These are phyloP conservation scores for Lysandra coridon DNA, from an alignment of 2,888 invertebrate species.

Conservation along the genomic window DNA sequence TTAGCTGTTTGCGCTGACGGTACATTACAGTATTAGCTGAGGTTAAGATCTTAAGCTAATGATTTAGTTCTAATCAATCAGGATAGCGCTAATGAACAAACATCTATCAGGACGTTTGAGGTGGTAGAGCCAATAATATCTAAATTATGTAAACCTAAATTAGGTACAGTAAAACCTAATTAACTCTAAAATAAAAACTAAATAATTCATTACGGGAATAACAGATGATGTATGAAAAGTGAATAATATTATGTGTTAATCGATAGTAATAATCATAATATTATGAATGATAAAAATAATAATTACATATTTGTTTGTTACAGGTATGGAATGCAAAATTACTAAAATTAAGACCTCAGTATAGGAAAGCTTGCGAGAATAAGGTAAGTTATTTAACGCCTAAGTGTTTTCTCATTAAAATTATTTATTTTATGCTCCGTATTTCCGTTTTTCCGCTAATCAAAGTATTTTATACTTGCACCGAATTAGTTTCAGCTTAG, in stretches of 20 bases:
- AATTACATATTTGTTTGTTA: not conserved
- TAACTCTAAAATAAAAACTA: too few species aligned
- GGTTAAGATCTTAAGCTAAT: conserved; percentile 16
- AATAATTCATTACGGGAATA: too few species aligned
- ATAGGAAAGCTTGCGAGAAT: not conserved
- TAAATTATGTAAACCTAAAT: not conserved
- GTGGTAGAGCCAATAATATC: not conserved
- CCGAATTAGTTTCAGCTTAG: too few species aligned
- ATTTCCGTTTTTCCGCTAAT: too few species aligned
- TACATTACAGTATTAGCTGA: conserved; percentile 1
- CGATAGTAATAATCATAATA: too few species aligned
- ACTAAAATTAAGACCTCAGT: not conserved
- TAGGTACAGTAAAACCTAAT: too few species aligned
- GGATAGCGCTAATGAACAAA: conserved; percentile 21
- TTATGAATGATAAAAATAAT: not conserved
- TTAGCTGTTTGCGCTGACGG: conserved; percentile 5
- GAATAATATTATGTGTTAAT: too few species aligned
- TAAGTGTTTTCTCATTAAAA: not conserved
- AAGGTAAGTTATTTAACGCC: not conserved
- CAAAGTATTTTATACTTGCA: too few species aligned
- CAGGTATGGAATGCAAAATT: not conserved
- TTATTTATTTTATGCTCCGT: too few species aligned
- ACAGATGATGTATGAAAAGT: too few species aligned
- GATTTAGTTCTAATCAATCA: conserved; percentile 23
- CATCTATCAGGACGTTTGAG: conserved; percentile 9